Evolutionary conservation across 2,888 invertebrate genomes (phyloP).

Genomic region (Agrochola macilenta): DNA sequence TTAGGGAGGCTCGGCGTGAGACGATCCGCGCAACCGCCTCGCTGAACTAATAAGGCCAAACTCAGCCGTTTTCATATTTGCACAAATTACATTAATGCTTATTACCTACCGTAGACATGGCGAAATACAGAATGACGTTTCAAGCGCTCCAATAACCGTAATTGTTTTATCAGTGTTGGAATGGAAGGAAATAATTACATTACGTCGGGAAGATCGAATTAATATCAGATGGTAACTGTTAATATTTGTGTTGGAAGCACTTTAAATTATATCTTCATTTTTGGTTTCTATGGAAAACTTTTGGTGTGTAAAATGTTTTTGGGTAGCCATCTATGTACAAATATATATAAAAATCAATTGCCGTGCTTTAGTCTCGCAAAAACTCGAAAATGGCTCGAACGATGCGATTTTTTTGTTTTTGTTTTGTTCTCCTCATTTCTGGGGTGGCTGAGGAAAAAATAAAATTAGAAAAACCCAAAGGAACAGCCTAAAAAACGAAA

Average conservation of each 20-base stretch:
- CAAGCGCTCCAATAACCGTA: constrained; percentile 67
- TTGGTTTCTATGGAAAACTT: background rate
- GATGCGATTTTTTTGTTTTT: no score
- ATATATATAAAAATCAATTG: no score
- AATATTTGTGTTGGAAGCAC: constrained; percentile 43
- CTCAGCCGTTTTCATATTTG: constrained; percentile 86
- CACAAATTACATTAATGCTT: constrained; percentile 86
- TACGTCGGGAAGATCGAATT: constrained; percentile 63
- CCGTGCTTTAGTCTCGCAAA: no score
- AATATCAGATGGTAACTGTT: constrained; percentile 61
- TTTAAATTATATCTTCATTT: constrained; percentile 39
- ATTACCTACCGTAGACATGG: constrained; percentile 78
- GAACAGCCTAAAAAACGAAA: no score
- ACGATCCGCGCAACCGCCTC: constrained; percentile 74
- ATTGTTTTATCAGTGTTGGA: constrained; percentile 64
- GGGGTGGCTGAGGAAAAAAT: no score
- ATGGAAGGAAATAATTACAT: constrained; percentile 65
- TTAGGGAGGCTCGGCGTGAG: constrained; percentile 69
- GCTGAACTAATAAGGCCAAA: constrained; percentile 84
- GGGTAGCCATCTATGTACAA: background rate
- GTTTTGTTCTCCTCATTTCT: no score
- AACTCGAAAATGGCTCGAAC: no score
- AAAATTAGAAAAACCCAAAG: no score
- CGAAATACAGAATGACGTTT: constrained; percentile 72
- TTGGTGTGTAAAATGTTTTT: background rate